Conservation (phyloP, 2,113 vertebrate species). For the Hiodon tergisus region DNA sequence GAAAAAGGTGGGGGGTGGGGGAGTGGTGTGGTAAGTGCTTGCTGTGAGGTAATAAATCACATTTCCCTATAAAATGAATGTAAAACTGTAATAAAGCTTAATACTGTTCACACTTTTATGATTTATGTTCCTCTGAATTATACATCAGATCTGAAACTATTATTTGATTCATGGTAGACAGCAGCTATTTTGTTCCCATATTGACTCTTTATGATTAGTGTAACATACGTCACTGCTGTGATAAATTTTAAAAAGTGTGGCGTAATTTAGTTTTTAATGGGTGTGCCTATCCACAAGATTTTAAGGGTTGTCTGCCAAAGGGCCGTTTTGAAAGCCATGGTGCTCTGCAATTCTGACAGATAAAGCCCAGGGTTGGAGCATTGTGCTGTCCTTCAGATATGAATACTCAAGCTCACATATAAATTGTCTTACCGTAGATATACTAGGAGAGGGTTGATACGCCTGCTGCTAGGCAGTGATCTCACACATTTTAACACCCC, state of each 20-base stretch:
- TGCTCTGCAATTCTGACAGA: conserved; percentile 13
- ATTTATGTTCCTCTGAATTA: conserved; percentile 51
- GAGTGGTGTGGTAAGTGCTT: conserved; percentile 19
- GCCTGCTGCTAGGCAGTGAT: neutral
- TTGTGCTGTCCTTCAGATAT: conserved; percentile 21
- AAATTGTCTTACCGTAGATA: conserved; percentile 19
- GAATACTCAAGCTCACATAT: conserved; percentile 13
- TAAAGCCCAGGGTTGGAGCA: conserved; percentile 15
- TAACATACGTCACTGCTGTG: conserved; percentile 64
- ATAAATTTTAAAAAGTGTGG: conserved; percentile 55
- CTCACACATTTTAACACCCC: conserved; percentile 20
- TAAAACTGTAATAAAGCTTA: conserved; percentile 43
- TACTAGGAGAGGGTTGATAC: neutral
- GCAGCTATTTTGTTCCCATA: conserved; percentile 74
- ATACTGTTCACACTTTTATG: conserved; percentile 43
- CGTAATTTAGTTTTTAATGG: conserved; percentile 85
- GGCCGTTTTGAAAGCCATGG: conserved; percentile 42
- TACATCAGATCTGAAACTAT: conserved; percentile 52
- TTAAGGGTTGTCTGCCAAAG: conserved; percentile 45
- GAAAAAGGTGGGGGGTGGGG: neutral
- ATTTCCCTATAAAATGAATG: conserved; percentile 37
- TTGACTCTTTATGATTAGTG: conserved; percentile 66
- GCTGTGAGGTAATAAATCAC: conserved; percentile 38
- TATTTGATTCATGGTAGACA: conserved; percentile 61
- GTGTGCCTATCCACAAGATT: conserved; percentile 59